Base-by-base conservation (phyloP, 2,797 vertebrate genomes). In the Acanthis flammea region DNA sequence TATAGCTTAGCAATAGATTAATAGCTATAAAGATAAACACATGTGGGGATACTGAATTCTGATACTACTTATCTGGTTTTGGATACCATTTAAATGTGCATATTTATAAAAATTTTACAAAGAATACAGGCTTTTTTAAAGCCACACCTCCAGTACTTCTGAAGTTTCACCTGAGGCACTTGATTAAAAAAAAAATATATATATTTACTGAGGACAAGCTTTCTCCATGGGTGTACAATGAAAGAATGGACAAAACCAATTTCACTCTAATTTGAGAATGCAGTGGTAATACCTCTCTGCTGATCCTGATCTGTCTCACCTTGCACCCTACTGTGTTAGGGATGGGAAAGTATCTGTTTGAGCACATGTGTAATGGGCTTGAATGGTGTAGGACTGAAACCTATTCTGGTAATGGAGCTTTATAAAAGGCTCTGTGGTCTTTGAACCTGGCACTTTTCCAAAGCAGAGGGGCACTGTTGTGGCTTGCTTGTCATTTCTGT, bases 181-280 rank as follows among this genome's bases (percentile, higher is more conserved):
- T 78, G 88, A 92, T 94, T 91, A 96, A 95, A 95, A 95, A 89
- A 61, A 77, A 70, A 23, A 42, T n/a, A n/a, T n/a, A n/a, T n/a
- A n/a, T n/a, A 42, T 76, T 90, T 95, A 86, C 51, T 8, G 57
- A 66, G 74, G 50, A 71, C 54, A 78, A 73, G 53, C 4, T 90
- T 94, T 93, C 84, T 94, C 95, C 73, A 62, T 65, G 30, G 76
- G 79, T 83, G 62, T 25, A 45, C 71, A 87, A 70, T 65, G 55
- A 75, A 90, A 81, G 42, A 90, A 88, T 68, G 1, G 1, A 74
- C 55, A 28, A 87, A 96, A 78, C 54, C 71, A 91, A 92, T 93
- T 94, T 92, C 66, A 37, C 62, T 95, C 73, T 94, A 85, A 92
- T 96, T 89, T 88, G 74, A 94, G 86, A 94, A 58, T 48, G 37